Evolutionary conservation across 1,140 invertebrate species (phyloP), one percentile per base, ranked within the genome.

Genomic region (Drosophila dunni): DNA sequence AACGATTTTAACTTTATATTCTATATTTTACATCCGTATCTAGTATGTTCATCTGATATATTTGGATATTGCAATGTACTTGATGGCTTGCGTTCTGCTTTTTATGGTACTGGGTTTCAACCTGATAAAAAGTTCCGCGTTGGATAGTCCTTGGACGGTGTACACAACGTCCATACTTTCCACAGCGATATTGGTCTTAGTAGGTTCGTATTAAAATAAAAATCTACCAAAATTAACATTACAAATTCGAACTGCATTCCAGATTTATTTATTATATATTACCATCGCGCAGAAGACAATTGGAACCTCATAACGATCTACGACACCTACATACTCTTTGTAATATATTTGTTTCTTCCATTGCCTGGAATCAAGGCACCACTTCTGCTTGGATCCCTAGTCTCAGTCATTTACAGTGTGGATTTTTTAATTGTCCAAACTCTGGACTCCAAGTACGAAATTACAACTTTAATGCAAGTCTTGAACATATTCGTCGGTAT

Each of bases 341-440:
- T 95, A 0, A 95, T 95, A 53, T 97, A 97, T 86, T 94, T 97
- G 70, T 97, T 97, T 81, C 92, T 97, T 29, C 96, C 96, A 0
- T 15, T 53, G 29, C 0, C 93, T 95, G 9, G 69, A 94, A n/a
- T 53, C 4, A 36, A 8, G 29, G 50, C 13, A 8, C 46, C 46
- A 10, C 9, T 48, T 8, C 7, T 48, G 7, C 88, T 96, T n/a
- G 96, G 95, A 1, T 42, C 94, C 2, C 73, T 94, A 0, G 94
- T 95, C 0, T 95, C 95, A n/a, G 5, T 93, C 1, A 91, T 93
- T 10, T 95, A 97, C 79, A 79, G 96, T 7, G 68, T 93, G 0
- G 93, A 94, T 13, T 93, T 95, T 10, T 92, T 93, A 95, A 1
- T 95, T 96, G 3, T 29, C 24, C 3, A 29, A 71, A 77, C 91